Conservation (phyloP, 1,140 invertebrate genomes). For the Polypedilum pembai region DNA sequence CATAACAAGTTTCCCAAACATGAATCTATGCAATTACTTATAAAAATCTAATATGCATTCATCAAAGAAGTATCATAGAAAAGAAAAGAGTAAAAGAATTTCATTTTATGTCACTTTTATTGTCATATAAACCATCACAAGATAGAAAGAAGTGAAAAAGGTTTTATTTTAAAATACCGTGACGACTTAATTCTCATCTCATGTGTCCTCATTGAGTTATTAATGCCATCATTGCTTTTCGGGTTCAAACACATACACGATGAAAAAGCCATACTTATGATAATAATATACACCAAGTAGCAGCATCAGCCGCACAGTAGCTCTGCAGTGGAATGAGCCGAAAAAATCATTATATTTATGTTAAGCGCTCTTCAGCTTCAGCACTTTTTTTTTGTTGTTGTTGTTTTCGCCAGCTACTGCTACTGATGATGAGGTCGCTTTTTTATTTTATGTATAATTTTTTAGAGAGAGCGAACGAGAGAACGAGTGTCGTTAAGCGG, state of each 20-base stretch:
- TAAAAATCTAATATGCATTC: neutral
- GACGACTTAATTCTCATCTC: too few species aligned
- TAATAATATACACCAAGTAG: neutral
- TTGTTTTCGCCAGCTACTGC: neutral
- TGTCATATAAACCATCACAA: neutral
- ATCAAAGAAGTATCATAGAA: neutral
- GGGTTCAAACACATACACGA: neutral
- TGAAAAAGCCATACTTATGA: neutral
- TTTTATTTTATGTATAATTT: conserved; percentile 28
- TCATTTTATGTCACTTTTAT: conserved; percentile 21
- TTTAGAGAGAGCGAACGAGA: neutral
- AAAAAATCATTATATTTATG: conserved; percentile 29
- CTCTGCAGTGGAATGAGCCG: neutral
- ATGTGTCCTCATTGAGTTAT: too few species aligned
- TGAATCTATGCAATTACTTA: neutral
- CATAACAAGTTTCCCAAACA: too few species aligned
- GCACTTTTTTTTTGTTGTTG: neutral
- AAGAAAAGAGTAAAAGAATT: neutral
- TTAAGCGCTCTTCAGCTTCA: conserved; percentile 25
- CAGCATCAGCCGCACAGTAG: neutral
- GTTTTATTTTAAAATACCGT: too few species aligned
- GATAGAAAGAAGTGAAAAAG: too few species aligned
- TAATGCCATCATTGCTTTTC: neutral
- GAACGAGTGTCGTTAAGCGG: conserved; percentile 11
- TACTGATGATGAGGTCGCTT: conserved; percentile 22